Evolutionary conservation across 1,140 invertebrate species (phyloP).

Genomic region (Drosophila rhopaloa): DNA sequence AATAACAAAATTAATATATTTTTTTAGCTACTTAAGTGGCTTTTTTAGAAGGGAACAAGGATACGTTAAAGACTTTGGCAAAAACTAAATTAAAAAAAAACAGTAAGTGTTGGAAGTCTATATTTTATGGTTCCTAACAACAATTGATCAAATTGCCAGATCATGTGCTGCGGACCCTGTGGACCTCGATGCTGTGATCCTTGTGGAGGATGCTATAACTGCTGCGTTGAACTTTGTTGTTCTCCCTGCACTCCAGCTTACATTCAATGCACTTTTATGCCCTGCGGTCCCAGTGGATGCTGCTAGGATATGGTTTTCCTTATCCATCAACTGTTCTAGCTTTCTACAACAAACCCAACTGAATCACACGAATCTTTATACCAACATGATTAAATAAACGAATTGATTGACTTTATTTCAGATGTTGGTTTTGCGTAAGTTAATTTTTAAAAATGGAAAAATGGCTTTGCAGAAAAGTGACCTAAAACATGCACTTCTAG

Average conservation of each 20-base stretch:
- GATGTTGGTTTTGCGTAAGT: too few relatives aligned
- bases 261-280: constrained; percentile 46
- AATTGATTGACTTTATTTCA: neutral
- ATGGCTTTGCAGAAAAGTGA: too few relatives aligned
- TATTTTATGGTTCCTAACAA: too few relatives aligned
- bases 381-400: neutral
- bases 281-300: constrained; percentile 37
- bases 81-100: neutral
- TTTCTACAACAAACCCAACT: too few relatives aligned
- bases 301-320: constrained; percentile 16
- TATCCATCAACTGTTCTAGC: neutral
- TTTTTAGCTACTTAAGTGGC: neutral
- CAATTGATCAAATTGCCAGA: constrained; percentile 13
- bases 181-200: constrained; percentile 58
- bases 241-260: constrained; percentile 63
- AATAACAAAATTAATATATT: neutral
- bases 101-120: constrained; percentile 1
- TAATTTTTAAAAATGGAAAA: too few relatives aligned
- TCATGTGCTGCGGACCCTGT: constrained; percentile 64
- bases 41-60: constrained; percentile 31
- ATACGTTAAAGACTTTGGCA: neutral
- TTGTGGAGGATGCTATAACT: constrained; percentile 32
- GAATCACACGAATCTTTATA: too few relatives aligned
- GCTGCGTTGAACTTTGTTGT: constrained; percentile 61
- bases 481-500: too few relatives aligned